These are phyloP conservation scores for Microchrysa polita DNA, from an alignment of 2,888 invertebrate genomes.

Conservation along the genomic window DNA sequence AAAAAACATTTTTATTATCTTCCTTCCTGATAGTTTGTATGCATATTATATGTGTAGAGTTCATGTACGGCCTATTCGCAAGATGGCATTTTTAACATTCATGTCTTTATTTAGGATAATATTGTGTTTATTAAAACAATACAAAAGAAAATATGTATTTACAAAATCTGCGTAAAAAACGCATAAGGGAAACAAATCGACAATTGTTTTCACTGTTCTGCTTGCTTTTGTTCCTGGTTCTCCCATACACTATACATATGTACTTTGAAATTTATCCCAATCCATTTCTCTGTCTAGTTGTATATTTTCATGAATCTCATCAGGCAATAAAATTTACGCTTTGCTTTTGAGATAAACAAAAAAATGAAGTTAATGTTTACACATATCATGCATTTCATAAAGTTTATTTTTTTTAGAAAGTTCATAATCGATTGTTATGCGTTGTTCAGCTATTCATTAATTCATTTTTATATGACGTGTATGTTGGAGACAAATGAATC, in stretches of 20 bases:
- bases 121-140: conserved; percentile 25
- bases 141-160: no score
- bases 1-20: not conserved
- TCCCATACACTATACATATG: conserved; percentile 3
- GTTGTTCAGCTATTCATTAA: conserved; percentile 38
- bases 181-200: not conserved
- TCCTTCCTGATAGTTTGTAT: conserved; percentile 28
- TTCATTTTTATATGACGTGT: conserved; percentile 38
- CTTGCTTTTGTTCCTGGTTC: conserved; percentile 24
- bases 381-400: conserved; percentile 21
- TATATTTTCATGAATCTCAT: conserved; percentile 33
- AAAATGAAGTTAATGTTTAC: conserved; percentile 16
- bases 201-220: conserved; percentile 18
- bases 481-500: conserved; percentile 18
- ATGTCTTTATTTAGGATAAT: conserved; percentile 32
- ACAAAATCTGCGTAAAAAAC: not conserved
- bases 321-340: conserved; percentile 37
- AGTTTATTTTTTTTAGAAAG: conserved; percentile 17
- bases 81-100: conserved; percentile 25
- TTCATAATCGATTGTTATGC: conserved; percentile 31
- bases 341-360: conserved; percentile 11
- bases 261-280: no score
- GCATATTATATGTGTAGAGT: conserved; percentile 39
- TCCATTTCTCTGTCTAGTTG: conserved; percentile 24
- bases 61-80: conserved; percentile 39